Base-by-base conservation (phyloP, 2,888 invertebrate species). In the Cacoxenus indagator region DNA sequence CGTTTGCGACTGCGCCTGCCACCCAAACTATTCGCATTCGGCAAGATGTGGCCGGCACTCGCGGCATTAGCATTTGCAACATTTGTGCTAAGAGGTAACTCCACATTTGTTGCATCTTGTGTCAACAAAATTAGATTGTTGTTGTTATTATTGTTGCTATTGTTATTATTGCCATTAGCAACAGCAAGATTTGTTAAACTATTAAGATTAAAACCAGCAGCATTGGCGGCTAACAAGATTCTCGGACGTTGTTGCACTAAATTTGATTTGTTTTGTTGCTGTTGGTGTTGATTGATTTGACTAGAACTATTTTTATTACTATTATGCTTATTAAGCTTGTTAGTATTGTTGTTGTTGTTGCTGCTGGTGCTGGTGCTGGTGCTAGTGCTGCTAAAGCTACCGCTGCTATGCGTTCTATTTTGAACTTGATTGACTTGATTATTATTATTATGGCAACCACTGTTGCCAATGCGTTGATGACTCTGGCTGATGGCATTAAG, bases 301-400 rank as follows among this genome's bases (percentile, higher is more conserved):
- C 82, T 84, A 83, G 82, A 79, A 75, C 71, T 79, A 75, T 77
- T 78, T 73, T 76, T 78, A 76, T 80, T 73, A 77, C 75, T 79
- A 78, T 77, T 76, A 72, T 71, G 75, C 73, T 72, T 72, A 71
- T n/a, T n/a, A n/a, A n/a, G n/a, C n/a, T n/a, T n/a, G n/a, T n/a
- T n/a, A n/a, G 59, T 62, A 69, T 67, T 69, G 67, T 71, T 67
- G 70, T 68, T 67, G 71, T 69, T 48, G 75, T 65, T 69, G 70
- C 67, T 66, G 72, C 59, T 69, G 48, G 45, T 70, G 26, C 64
- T 66, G 55, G 67, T 70, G 62, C 68, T 68, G 27, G 65, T 67
- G 64, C 77, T 75, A 73, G 55, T 76, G 70, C 59, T 71, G 71
- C 31, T 70, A n/a, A n/a, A 9, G 59, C 31, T 4, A 59, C 1